phyloP scores from a whole-genome alignment of 1,140 invertebrate genomes.

The Neuroterus valhalla region DNA sequence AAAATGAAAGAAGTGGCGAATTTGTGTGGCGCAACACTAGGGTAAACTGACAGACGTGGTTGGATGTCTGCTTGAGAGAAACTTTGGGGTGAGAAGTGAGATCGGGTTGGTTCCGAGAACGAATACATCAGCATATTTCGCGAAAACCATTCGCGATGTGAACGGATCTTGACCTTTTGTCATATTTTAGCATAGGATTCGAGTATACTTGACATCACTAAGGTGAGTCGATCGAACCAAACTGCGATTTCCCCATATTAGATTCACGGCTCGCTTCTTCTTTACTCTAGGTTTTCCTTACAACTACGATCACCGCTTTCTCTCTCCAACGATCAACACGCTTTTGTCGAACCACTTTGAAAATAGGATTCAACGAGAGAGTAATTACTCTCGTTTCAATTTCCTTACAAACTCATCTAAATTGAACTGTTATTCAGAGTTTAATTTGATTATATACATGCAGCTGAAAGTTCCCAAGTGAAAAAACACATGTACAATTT shows the following conservation, averaged over 20 bases:
- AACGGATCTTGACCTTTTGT: slow-evolving; percentile 51
- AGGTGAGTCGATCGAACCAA: slow-evolving; percentile 40
- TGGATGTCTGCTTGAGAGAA: slow-evolving; percentile 46
- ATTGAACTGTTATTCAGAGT: too few species aligned
- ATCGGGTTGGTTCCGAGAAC: slow-evolving; percentile 24
- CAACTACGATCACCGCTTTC: slow-evolving; percentile 21
- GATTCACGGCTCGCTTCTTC: slow-evolving; percentile 11
- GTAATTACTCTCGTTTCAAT: slow-evolving; percentile 12
- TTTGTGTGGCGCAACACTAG: slow-evolving; percentile 49
- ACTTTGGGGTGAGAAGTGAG: slow-evolving; percentile 10
- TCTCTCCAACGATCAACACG: slow-evolving; percentile 19
- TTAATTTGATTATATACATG: too few species aligned
- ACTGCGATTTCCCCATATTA: slow-evolving; percentile 43
- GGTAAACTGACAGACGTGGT: slow-evolving; percentile 54
- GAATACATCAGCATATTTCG: slow-evolving; percentile 58
- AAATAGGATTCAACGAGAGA: not conserved
- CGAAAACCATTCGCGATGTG: slow-evolving; percentile 39
- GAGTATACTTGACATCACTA: not conserved
- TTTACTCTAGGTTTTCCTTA: slow-evolving; percentile 3
- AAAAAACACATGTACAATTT: too few species aligned
- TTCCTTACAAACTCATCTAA: slow-evolving; percentile 1
- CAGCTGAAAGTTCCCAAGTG: too few species aligned
- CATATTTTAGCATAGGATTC: slow-evolving; percentile 41
- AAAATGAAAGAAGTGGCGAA: slow-evolving; percentile 43
- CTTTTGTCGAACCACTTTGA: slow-evolving; percentile 24